Evolutionary conservation across 2,888 invertebrate genomes (phyloP).

Genomic region (Apodemia zela): DNA sequence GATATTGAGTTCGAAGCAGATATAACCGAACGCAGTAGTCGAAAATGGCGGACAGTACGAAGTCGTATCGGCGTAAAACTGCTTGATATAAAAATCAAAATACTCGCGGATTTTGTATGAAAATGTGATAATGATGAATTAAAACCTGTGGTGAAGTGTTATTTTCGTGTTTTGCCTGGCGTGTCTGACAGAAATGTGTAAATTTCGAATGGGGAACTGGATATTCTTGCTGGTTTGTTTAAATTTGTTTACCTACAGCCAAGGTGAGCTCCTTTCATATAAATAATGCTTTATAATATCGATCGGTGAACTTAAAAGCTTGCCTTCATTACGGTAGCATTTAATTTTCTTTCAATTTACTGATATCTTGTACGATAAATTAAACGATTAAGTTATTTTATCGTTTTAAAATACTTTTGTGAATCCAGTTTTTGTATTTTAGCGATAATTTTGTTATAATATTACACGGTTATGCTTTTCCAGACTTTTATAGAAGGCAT

Average conservation of each 20-base stretch:
- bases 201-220: constrained; percentile 72
- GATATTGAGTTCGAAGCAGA: constrained; percentile 59
- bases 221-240: constrained; percentile 69
- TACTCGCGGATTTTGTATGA: constrained; percentile 63
- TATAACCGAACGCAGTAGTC: constrained; percentile 63
- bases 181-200: constrained; percentile 73
- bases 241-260: constrained; percentile 77
- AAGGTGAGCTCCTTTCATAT: constrained; percentile 71
- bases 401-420: neutral
- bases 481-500: constrained; percentile 11
- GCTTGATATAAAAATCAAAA: constrained; percentile 45
- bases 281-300: constrained; percentile 66
- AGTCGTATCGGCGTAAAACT: constrained; percentile 40
- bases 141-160: constrained; percentile 66
- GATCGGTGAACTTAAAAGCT: constrained; percentile 43
- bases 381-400: neutral
- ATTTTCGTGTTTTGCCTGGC: constrained; percentile 59
- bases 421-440: neutral
- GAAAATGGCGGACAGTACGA: constrained; percentile 66
- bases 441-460: neutral
- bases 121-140: constrained; percentile 78
- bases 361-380: neutral
- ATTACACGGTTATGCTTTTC: neutral
- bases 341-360: constrained; percentile 14
- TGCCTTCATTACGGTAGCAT: constrained; percentile 18